A percentile compares a stretch with the other conserved stretches of the same genome.
phyloP scores from a whole-genome alignment of 2,797 vertebrate species.

The Coilia nasus region DNA sequence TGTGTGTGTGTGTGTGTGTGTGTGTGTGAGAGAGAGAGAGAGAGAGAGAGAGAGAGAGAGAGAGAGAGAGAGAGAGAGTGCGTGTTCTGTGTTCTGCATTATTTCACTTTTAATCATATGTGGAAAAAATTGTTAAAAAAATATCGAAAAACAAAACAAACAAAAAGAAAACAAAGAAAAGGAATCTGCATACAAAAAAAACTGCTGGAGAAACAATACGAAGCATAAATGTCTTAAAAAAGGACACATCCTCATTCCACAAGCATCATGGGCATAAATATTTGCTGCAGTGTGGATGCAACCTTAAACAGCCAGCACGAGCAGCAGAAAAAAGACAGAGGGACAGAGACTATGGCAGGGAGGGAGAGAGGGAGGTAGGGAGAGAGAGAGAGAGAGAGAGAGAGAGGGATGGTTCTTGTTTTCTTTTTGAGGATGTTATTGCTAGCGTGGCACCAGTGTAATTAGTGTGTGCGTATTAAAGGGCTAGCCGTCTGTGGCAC shows the following conservation, averaged over 20 bases:
- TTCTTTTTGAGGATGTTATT: conserved; percentile 69
- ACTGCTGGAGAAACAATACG: not conserved
- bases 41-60: not conserved
- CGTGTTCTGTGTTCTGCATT: too few relatives aligned
- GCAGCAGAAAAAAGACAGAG: not conserved
- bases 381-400: conserved; percentile 5
- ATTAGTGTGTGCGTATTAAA: conserved; percentile 79
- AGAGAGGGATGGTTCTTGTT: not conserved
- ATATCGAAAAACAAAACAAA: too few relatives aligned
- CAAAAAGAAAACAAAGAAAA: not conserved
- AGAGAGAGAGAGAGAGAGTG: too few relatives aligned
- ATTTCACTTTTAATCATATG: too few relatives aligned
- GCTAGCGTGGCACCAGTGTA: conserved; percentile 72
- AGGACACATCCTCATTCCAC: not conserved
- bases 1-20: not conserved
- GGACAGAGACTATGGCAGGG: not conserved
- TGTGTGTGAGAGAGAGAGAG: not conserved
- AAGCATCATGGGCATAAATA: not conserved
- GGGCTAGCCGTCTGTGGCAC: conserved; percentile 71
- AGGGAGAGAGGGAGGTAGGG: not conserved
- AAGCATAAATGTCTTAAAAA: not conserved
- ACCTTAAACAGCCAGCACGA: not conserved
- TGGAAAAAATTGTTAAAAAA: not conserved
- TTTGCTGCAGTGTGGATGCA: not conserved
- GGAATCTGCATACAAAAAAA: not conserved